phyloP scores from a whole-genome alignment of 2,797 vertebrate species.

The Hirundo rustica region DNA sequence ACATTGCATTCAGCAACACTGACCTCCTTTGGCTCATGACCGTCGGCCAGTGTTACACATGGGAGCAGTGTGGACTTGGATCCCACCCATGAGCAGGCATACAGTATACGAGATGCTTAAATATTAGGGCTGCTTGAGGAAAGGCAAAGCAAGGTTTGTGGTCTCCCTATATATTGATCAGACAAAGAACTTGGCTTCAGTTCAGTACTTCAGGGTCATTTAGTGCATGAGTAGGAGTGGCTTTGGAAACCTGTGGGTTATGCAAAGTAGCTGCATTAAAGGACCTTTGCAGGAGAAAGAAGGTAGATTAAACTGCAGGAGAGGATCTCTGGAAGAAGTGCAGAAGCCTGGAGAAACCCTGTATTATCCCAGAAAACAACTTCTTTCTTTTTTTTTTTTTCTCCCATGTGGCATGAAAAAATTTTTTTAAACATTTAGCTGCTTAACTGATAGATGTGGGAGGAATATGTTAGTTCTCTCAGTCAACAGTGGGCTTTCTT shows the following conservation, averaged over 20 bases:
- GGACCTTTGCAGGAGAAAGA: neutral
- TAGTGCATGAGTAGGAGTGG: neutral
- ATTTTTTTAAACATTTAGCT: neutral
- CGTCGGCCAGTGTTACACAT: accelerated
- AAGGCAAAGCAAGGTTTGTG: neutral
- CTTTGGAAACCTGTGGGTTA: conserved; percentile 15
- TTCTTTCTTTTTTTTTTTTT: neutral
- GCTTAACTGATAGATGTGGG: neutral
- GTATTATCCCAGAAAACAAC: neutral
- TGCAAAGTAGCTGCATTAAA: neutral
- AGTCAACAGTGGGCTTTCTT: neutral
- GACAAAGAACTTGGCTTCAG: neutral
- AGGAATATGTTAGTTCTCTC: neutral
- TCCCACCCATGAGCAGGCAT: accelerated
- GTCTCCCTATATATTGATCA: accelerated
- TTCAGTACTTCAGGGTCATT: neutral
- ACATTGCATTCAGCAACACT: neutral
- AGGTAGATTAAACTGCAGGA: neutral
- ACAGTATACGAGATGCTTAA: neutral
- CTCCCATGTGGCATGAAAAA: neutral
- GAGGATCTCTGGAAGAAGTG: neutral
- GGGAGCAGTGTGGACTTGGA: neutral
- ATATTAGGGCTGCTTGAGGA: neutral
- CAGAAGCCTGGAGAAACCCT: neutral
- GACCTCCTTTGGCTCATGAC: neutral